phyloP scores from a whole-genome alignment of 2,797 vertebrate genomes.

The Anas georgica region DNA sequence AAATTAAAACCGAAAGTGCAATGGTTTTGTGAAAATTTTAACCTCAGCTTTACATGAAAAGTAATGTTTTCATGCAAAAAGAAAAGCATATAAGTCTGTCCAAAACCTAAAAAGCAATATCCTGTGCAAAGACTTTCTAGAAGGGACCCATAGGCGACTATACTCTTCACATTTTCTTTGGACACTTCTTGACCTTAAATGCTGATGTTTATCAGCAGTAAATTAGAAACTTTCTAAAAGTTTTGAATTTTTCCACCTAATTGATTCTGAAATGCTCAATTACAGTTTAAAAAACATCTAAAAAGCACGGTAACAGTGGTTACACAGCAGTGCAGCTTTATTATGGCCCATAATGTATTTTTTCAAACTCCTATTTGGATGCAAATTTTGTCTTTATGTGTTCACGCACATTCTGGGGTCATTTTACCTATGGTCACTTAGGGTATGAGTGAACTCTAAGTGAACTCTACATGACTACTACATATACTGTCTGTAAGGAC shows the following conservation, averaged over 20 bases:
- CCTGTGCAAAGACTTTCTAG: not conserved
- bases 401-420: not conserved
- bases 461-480: not conserved
- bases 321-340: not conserved
- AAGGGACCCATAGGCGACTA: not conserved
- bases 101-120: not conserved
- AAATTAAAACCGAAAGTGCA: not conserved
- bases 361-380: slow-evolving; percentile 2
- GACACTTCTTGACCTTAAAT: not conserved
- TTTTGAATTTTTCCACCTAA: not conserved
- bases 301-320: not conserved
- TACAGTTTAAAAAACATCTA: not conserved
- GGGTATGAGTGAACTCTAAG: not conserved
- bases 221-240: not conserved
- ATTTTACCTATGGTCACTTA: not conserved
- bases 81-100: not conserved
- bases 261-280: not conserved
- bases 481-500: not conserved
- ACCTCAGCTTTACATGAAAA: not conserved
- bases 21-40: not conserved
- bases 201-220: not conserved
- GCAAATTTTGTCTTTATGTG: not conserved
- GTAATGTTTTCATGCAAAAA: not conserved
- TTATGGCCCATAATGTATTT: not conserved
- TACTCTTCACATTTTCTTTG: not conserved